Percentiles rank a stretch among this genome's conserved stretches.
These are phyloP conservation scores for Campylorhamphus procurvoides DNA, from an alignment of 2,113 vertebrate genomes.

Conservation along the genomic window DNA sequence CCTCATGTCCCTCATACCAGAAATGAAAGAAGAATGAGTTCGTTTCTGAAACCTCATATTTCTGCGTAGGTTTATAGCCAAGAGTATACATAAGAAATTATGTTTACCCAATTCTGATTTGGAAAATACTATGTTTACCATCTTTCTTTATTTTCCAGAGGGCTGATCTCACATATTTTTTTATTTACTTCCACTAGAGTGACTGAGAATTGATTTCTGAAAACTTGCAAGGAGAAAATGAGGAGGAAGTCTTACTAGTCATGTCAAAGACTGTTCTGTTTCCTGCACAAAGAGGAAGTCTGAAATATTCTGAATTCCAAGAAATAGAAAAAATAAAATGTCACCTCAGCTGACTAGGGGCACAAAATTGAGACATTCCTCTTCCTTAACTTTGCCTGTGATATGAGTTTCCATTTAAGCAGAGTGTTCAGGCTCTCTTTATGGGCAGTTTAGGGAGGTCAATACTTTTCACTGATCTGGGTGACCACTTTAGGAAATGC, in stretches of 20 bases:
- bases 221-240: not conserved
- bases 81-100: not conserved
- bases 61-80: not conserved
- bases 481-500: not conserved
- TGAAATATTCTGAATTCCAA: constrained; percentile 29
- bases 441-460: not conserved
- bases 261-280: not conserved
- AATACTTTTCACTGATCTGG: not conserved
- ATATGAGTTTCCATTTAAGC: not conserved
- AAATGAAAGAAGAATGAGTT: constrained; percentile 20
- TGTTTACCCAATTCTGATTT: not conserved
- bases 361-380: not conserved
- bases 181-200: not conserved
- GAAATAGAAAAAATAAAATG: constrained; percentile 12
- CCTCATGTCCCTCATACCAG: not conserved
- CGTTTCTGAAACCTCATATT: not conserved
- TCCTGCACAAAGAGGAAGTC: constrained; percentile 43
- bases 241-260: constrained; percentile 6
- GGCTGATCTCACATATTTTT: not conserved
- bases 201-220: not conserved
- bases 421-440: not conserved
- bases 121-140: not conserved
- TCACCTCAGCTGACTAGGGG: not conserved
- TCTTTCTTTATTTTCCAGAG: not conserved
- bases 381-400: not conserved